These are phyloP conservation scores for Saccopteryx leptura DNA, from an alignment of 2,113 vertebrate genomes.

Conservation along the genomic window DNA sequence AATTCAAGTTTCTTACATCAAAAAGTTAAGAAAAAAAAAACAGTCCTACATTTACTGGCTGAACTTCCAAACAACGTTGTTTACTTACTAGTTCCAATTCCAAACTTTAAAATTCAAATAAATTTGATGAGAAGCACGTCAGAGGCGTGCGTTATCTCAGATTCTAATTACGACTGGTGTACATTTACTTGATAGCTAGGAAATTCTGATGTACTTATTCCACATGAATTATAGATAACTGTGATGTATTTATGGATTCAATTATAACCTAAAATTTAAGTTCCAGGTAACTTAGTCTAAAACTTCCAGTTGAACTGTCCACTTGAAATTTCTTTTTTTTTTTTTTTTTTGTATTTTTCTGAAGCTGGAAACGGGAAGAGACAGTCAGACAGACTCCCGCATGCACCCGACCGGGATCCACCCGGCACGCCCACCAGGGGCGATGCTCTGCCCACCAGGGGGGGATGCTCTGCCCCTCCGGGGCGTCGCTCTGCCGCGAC, in stretches of 20 bases:
- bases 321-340: neutral
- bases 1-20: neutral
- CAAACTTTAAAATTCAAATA: neutral
- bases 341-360: too few species aligned
- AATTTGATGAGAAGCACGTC: neutral
- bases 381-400: too few species aligned
- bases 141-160: accelerated
- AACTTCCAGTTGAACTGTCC: neutral
- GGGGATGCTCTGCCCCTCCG: too few species aligned
- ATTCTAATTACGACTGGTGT: neutral
- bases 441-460: too few species aligned
- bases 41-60: accelerated
- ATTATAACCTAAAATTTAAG: neutral
- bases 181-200: neutral
- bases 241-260: neutral
- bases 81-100: neutral
- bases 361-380: too few species aligned
- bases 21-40: neutral
- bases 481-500: too few species aligned
- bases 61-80: neutral
- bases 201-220: neutral
- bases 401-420: too few species aligned
- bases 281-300: neutral
- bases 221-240: neutral
- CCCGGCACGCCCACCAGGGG: too few species aligned